Conservation (phyloP, 2,797 vertebrate species). For the Manis pentadactyla region DNA sequence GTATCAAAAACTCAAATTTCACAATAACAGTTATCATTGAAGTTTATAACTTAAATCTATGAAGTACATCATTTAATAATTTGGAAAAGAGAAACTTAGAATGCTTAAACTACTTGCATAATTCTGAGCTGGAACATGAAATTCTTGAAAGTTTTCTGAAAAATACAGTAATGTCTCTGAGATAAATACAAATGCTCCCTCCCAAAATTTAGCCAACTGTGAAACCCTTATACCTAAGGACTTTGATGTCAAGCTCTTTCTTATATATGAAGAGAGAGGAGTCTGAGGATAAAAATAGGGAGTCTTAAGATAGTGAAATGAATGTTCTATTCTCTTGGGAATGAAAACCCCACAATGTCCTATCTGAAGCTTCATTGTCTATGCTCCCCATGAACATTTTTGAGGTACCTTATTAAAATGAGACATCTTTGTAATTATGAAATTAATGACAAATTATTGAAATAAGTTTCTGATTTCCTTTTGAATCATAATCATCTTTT, state of each 20-base stretch:
- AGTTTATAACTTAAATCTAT: neutral
- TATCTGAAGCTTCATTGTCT: neutral
- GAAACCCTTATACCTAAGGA: neutral
- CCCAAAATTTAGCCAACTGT: neutral
- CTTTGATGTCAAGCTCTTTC: neutral
- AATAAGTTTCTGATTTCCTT: neutral
- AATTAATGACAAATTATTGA: neutral
- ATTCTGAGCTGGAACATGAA: neutral
- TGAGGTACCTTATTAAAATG: neutral
- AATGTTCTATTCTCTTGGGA: neutral
- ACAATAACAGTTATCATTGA: neutral
- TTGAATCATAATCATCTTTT: neutral
- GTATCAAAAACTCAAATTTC: neutral
- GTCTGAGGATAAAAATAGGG: neutral
- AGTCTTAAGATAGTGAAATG: neutral
- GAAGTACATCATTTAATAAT: neutral
- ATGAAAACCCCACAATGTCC: neutral
- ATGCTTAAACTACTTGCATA: neutral
- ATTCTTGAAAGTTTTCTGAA: neutral
- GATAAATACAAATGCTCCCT: neutral
- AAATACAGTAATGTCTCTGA: neutral
- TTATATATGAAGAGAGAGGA: neutral
- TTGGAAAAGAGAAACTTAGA: conserved; percentile 8
- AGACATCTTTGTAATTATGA: neutral
- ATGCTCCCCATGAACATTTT: neutral